Base-by-base conservation (phyloP, 2,113 vertebrate species). In the Nyctibius bracteatus region DNA sequence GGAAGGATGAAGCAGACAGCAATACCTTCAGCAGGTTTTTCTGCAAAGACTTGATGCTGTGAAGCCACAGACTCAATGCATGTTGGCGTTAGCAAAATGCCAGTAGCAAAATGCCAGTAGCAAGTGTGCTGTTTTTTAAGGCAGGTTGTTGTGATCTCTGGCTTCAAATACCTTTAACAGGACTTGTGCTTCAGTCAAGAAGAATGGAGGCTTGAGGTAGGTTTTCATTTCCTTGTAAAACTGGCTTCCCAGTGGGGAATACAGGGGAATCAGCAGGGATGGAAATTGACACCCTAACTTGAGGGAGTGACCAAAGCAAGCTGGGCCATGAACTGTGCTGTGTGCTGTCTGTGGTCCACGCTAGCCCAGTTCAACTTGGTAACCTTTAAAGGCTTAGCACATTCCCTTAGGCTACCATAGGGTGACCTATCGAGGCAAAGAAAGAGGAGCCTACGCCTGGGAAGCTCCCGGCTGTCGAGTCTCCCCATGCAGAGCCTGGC, bases 11-110 rank as follows among this genome's bases (percentile, higher is more conserved):
- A 95, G 51, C 51, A 72, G 72, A 57, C 79, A 90, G 71, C 71
- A 54, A 55, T 22, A 17, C n/a, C 61, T 94, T 75, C 81, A 86
- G 79, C 88, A 88, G 82, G 23, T 86, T 94, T 61, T 88, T 65
- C 79, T 90, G 82, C 86, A 94, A 70, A 73, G 86, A 7, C 30
- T 59, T 58, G 0, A 1, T 67, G 74, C 49, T 35, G 47, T 80
- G 79, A 93, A 90, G 67, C 74, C 86, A 81, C 93, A 80, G 67
- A 10, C 13, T 58, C 22, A 13, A 22, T 27, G 21, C n/a, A 22
- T 0, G 1, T 18, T 57, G 54, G 33, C 0, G 1, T 46, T 90
- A 75, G 74, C 33, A 49, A 37, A 41, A 78, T 4, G 52, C 57
- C 72, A 55, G 9, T 59, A 71, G 33, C 41, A 58, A 55, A 41